phyloP scores from a whole-genome alignment of 2,797 vertebrate species.

The Rhynchonycteris naso region DNA sequence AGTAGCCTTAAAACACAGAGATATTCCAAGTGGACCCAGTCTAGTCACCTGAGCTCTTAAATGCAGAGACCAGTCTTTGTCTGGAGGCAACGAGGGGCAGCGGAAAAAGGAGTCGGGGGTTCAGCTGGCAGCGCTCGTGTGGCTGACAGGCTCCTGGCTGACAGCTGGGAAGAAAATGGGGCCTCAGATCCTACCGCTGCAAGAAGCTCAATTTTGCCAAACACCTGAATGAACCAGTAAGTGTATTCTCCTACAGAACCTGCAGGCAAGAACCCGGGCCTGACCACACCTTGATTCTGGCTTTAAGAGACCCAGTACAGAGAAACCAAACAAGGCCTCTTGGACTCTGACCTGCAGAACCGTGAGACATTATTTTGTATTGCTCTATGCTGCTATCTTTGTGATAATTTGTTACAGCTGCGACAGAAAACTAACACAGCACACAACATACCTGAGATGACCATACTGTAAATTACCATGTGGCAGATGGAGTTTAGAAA shows the following conservation, averaged over 20 bases:
- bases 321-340: not conserved
- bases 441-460: not conserved
- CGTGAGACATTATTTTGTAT: not conserved
- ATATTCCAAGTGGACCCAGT: not conserved
- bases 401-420: not conserved
- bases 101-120: not conserved
- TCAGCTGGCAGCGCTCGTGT: not conserved
- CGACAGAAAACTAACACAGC: not conserved
- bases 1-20: not conserved
- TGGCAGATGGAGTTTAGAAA: not conserved
- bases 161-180: not conserved
- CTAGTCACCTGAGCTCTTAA: not conserved
- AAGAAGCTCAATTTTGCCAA: not conserved
- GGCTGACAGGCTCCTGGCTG: not conserved
- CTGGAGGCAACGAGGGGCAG: not conserved
- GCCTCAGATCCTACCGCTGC: not conserved
- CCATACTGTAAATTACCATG: not conserved
- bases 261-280: not conserved
- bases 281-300: not conserved
- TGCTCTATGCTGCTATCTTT: not conserved
- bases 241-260: not conserved
- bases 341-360: not conserved
- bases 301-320: not conserved
- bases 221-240: not conserved
- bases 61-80: not conserved